Percentiles rank a stretch among this genome's conserved stretches.
Evolutionary conservation across 2,113 vertebrate genomes (phyloP).

Genomic region (Apteryx owenii): DNA sequence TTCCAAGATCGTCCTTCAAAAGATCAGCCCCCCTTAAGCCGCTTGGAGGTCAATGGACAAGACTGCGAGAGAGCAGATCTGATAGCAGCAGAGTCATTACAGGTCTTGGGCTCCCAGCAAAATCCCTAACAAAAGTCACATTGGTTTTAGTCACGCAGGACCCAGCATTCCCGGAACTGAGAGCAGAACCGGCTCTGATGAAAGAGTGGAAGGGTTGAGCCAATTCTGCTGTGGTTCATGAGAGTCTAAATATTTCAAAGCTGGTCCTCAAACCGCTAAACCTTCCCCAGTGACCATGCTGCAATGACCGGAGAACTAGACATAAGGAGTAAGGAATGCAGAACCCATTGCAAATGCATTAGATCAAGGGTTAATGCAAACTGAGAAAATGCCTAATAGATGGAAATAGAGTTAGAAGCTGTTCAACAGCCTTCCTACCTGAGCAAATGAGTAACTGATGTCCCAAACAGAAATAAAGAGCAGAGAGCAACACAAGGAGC

Average conservation of each 20-base stretch:
- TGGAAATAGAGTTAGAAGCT: not conserved
- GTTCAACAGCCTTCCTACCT: not conserved
- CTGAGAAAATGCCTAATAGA: not conserved
- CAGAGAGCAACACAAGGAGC: not conserved
- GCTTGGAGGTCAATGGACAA: not conserved
- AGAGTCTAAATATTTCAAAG: not conserved
- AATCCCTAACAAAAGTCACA: not conserved
- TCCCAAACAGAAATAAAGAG: not conserved
- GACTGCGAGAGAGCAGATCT: accelerated
- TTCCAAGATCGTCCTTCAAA: not conserved
- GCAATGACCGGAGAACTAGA: not conserved
- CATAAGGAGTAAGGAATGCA: not conserved
- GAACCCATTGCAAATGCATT: not conserved
- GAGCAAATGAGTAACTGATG: not conserved
- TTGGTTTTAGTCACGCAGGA: not conserved
- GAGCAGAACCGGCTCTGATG: not conserved
- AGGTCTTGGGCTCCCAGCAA: not conserved
- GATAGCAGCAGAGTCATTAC: not conserved
- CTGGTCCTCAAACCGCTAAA: not conserved
- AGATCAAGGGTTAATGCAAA: not conserved
- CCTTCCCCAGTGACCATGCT: not conserved
- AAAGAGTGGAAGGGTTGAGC: not conserved
- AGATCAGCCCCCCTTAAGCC: not conserved
- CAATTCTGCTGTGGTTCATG: not conserved
- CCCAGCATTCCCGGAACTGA: not conserved